Evolutionary conservation across 2,113 vertebrate species (phyloP).

Genomic region (Mus spicilegus): DNA sequence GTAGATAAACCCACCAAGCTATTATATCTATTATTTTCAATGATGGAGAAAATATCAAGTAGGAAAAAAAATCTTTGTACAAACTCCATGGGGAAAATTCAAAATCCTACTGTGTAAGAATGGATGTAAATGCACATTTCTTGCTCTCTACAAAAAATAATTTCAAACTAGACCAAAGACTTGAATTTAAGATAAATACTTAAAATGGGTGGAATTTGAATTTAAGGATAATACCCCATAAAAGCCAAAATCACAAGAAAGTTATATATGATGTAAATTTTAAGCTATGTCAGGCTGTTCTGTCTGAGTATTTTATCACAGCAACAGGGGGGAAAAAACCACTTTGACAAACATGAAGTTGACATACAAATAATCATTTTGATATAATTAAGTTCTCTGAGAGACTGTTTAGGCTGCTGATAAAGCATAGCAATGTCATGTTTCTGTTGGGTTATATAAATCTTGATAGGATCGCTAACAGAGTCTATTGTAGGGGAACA

Average conservation of each 20-base stretch:
- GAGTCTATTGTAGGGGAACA: background rate
- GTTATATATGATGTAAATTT: background rate
- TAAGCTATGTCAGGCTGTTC: background rate
- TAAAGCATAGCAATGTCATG: background rate
- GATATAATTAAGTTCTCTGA: background rate
- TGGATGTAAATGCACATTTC: background rate
- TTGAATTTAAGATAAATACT: background rate
- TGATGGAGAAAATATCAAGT: background rate
- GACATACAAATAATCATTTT: background rate
- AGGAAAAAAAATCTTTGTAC: background rate
- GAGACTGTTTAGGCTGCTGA: background rate
- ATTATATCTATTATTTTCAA: background rate
- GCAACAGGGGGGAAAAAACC: background rate
- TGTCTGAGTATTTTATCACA: background rate
- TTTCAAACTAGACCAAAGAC: background rate
- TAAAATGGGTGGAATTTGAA: background rate
- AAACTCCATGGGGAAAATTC: background rate
- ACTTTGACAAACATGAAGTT: background rate
- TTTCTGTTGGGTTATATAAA: background rate
- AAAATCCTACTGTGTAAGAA: background rate
- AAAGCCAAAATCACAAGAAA: background rate
- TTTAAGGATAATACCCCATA: background rate
- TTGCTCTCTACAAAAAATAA: background rate
- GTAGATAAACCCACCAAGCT: background rate
- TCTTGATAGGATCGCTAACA: background rate